Evolutionary conservation across 1,140 invertebrate species (phyloP).

Genomic region (Drosophila serrata): DNA sequence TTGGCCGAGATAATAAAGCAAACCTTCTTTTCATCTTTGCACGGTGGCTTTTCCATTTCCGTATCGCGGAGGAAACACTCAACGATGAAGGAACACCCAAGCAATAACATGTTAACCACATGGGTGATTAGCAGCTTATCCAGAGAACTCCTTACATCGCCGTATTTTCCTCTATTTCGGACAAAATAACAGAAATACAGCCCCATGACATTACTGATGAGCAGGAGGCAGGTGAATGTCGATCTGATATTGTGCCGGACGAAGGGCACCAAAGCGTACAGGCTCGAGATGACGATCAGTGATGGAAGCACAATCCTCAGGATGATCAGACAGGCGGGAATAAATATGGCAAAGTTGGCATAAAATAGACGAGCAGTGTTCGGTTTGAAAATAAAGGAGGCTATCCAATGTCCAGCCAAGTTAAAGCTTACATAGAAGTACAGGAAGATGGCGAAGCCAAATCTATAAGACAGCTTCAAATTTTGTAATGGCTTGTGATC

Average conservation of each 20-base stretch:
- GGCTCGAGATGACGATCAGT: conserved; percentile 88
- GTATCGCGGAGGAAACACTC: conserved; percentile 4
- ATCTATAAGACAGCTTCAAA: conserved; percentile 49
- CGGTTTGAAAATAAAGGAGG: conserved; percentile 85
- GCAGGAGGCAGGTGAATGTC: conserved; percentile 89
- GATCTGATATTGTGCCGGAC: conserved; percentile 73
- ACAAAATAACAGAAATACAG: conserved; percentile 94
- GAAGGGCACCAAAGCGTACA: conserved; percentile 44
- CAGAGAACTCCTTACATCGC: neutral
- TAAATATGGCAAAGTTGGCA: conserved; percentile 94
- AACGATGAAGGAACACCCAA: neutral
- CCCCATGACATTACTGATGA: conserved; percentile 91
- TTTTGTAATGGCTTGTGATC: conserved; percentile 2
- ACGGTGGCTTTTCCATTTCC: no score
- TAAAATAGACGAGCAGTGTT: conserved; percentile 95
- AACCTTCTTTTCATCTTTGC: neutral
- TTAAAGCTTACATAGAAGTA: conserved; percentile 95
- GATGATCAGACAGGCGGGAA: conserved; percentile 93
- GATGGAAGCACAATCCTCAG: conserved; percentile 95
- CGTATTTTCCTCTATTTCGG: conserved; percentile 95
- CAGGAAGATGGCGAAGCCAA: conserved; percentile 88
- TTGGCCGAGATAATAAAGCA: neutral
- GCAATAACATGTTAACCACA: conserved; percentile 4
- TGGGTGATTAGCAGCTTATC: conserved; percentile 12
- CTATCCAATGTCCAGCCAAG: conserved; percentile 97